Percentiles rank a stretch among this genome's conserved stretches.
These are phyloP conservation scores for Paguma larvata DNA, from an alignment of 2,797 vertebrate species.

Conservation along the genomic window DNA sequence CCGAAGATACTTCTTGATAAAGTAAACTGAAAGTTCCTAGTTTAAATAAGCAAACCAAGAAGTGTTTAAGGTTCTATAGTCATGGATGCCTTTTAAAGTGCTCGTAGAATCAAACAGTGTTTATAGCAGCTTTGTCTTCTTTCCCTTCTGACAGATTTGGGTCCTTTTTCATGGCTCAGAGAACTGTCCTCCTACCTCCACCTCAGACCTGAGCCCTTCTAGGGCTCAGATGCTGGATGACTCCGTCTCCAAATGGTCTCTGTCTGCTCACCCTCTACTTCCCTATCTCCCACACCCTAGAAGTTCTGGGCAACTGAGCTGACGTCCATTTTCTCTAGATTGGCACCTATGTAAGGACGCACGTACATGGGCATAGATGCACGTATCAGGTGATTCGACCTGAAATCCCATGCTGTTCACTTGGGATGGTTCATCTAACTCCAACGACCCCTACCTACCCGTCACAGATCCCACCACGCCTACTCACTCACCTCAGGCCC, in stretches of 20 bases:
- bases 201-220: not conserved
- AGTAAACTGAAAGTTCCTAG: not conserved
- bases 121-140: not conserved
- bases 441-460: not conserved
- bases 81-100: not conserved
- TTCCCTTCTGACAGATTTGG: not conserved
- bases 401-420: not conserved
- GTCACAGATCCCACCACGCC: not conserved
- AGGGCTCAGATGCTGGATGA: not conserved
- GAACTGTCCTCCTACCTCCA: not conserved
- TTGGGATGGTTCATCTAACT: not conserved
- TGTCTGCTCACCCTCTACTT: not conserved
- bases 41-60: constrained; percentile 24
- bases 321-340: not conserved
- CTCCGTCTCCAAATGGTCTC: not conserved
- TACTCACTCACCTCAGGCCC: not conserved
- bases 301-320: not conserved
- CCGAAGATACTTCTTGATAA: not conserved
- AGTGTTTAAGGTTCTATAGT: not conserved
- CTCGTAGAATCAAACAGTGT: not conserved
- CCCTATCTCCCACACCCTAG: not conserved
- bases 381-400: not conserved
- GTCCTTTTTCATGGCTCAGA: not conserved
- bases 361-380: too few relatives aligned
- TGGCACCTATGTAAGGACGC: too few relatives aligned